Evolutionary conservation across 2,797 vertebrate genomes (phyloP).

Genomic region (Micropoecilia bifurca): DNA sequence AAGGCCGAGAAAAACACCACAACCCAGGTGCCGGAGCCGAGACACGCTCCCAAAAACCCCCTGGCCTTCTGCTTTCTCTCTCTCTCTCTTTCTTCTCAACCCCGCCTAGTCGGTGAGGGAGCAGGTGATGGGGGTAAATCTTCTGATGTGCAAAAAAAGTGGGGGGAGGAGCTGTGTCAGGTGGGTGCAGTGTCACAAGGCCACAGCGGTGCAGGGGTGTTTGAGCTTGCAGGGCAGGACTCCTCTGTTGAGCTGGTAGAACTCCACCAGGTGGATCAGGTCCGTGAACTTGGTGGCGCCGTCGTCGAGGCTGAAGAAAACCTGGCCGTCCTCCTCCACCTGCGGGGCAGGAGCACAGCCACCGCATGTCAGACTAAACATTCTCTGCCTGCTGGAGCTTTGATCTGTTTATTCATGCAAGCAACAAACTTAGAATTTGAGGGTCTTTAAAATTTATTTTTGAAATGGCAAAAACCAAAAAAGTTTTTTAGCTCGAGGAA

Average conservation of each 20-base stretch:
- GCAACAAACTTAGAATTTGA: background rate
- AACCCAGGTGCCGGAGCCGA: background rate
- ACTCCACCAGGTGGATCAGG: constrained; percentile 98
- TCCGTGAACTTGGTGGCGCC: constrained; percentile 98
- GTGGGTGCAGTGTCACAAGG: constrained; percentile 89
- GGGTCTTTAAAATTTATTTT: background rate
- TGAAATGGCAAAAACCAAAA: background rate
- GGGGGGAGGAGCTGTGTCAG: constrained; percentile 16
- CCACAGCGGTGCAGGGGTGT: constrained; percentile 96
- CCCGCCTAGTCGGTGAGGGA: constrained; percentile 43
- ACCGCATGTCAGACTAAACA: background rate
- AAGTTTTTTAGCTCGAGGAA: background rate
- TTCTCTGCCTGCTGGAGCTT: background rate
- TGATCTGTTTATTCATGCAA: background rate
- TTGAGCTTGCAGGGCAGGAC: constrained; percentile 98
- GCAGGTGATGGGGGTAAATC: constrained; percentile 12
- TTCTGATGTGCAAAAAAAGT: constrained; percentile 66
- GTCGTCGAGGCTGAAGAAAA: constrained; percentile 97
- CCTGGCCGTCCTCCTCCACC: constrained; percentile 96
- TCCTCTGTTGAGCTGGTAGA: constrained; percentile 99
- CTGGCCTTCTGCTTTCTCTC: constrained; percentile 23
- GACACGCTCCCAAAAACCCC: constrained; percentile 38
- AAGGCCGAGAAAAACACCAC: constrained; percentile 40
- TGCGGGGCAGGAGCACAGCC: constrained; percentile 50
- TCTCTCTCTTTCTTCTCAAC: constrained; percentile 43